phyloP scores from a whole-genome alignment of 2,797 vertebrate species.

The Enteromius radiatus region DNA sequence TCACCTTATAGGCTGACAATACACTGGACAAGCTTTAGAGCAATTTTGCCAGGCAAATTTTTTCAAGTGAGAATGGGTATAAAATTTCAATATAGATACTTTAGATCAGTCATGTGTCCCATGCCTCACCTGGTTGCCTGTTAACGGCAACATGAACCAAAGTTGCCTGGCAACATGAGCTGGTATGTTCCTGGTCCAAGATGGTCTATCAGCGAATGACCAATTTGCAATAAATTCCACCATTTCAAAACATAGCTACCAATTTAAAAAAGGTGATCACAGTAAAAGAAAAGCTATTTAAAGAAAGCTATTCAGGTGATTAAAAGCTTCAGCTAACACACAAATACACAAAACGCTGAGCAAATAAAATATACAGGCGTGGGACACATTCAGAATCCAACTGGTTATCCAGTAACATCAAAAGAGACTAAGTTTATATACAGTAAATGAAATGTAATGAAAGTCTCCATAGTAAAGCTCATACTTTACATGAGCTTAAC shows the following conservation, averaged over 20 bases:
- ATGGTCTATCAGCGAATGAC: not conserved
- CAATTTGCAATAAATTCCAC: not conserved
- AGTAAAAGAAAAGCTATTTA: not conserved
- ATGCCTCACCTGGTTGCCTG: not conserved
- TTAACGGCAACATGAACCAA: not conserved
- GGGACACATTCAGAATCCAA: conserved; percentile 15
- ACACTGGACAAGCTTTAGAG: not conserved
- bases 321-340: conserved; percentile 12
- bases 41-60: not conserved
- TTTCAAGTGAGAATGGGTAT: not conserved
- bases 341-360: not conserved
- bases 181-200: not conserved
- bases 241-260: not conserved
- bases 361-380: conserved; percentile 13
- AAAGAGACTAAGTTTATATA: not conserved
- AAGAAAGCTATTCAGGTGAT: not conserved
- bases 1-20: not conserved
- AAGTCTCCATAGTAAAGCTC: not conserved
- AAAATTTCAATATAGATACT: not conserved
- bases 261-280: not conserved
- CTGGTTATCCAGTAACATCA: conserved; percentile 48
- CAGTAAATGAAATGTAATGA: not conserved
- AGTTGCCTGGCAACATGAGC: not conserved
- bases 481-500: not conserved
- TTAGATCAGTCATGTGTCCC: not conserved